Evolutionary conservation across 2,888 invertebrate genomes (phyloP).

Genomic region (Drosophila flavopinicola): DNA sequence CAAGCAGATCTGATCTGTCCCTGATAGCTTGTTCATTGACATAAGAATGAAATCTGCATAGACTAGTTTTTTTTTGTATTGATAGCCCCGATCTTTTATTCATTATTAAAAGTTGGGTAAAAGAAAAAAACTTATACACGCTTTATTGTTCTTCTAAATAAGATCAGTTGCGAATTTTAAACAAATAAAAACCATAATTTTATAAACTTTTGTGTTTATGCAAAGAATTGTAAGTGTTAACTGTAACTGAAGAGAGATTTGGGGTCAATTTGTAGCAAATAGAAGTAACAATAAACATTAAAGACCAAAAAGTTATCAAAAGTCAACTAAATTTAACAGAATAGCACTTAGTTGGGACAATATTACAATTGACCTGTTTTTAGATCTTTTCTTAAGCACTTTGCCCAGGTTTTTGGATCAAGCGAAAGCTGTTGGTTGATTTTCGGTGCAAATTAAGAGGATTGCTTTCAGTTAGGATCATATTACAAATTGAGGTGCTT

Average conservation of each 20-base stretch:
- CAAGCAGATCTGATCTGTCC: slow-evolving; percentile 35
- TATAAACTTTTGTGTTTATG: background rate
- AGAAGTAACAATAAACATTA: background rate
- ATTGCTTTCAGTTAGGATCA: too few species aligned
- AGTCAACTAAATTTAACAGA: too few species aligned
- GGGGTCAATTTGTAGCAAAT: background rate
- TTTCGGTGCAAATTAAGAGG: too few species aligned
- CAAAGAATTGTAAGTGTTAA: background rate
- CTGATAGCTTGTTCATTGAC: slow-evolving; percentile 41
- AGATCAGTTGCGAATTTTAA: slow-evolving; percentile 10
- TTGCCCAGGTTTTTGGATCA: too few species aligned
- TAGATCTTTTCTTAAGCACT: too few species aligned
- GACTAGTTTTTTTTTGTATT: background rate
- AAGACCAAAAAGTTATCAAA: too few species aligned
- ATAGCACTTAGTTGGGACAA: too few species aligned
- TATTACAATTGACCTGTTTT: too few species aligned
- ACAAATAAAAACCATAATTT: background rate
- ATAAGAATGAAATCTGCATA: slow-evolving; percentile 19
- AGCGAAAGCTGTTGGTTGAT: too few species aligned
- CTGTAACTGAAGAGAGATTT: background rate
- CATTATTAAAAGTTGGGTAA: slow-evolving; percentile 7
- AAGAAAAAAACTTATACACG: slow-evolving; percentile 8
- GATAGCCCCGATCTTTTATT: slow-evolving; percentile 26
- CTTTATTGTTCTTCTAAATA: slow-evolving; percentile 19
- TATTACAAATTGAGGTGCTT: too few species aligned